These are phyloP conservation scores for Eretmocerus hayati DNA, from an alignment of 2,888 invertebrate species.

Conservation along the genomic window DNA sequence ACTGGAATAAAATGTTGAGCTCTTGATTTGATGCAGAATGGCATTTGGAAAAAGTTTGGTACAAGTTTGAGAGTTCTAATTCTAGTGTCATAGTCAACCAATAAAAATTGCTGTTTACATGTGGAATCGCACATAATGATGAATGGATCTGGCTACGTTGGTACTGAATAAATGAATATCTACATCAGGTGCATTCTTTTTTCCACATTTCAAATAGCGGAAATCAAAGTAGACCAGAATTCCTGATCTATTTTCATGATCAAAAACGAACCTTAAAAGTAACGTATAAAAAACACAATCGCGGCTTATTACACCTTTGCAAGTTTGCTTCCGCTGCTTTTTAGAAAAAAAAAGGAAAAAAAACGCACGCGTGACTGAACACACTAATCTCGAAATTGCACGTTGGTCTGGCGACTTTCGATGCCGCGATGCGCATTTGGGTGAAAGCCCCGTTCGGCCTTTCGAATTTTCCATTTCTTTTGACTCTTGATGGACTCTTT, in stretches of 20 bases:
- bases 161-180: no score
- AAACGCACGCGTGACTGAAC: neutral
- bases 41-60: no score
- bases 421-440: conserved; percentile 5
- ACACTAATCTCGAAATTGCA: conserved; percentile 23
- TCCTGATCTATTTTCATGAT: conserved; percentile 14
- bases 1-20: no score
- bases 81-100: no score
- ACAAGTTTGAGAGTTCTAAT: no score
- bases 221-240: no score
- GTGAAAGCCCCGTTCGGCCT: conserved; percentile 14
- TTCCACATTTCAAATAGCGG: neutral
- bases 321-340: neutral
- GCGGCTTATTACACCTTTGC: conserved; percentile 6
- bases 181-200: no score
- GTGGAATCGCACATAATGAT: no score
- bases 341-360: neutral
- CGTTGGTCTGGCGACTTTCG: conserved; percentile 4
- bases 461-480: conserved; percentile 3
- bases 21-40: no score
- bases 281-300: conserved; percentile 9
- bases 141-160: no score
- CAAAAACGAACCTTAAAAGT: conserved; percentile 3
- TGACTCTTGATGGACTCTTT: no score
- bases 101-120: no score